phyloP scores from a whole-genome alignment of 2,113 vertebrate genomes.

The Charina bottae region DNA sequence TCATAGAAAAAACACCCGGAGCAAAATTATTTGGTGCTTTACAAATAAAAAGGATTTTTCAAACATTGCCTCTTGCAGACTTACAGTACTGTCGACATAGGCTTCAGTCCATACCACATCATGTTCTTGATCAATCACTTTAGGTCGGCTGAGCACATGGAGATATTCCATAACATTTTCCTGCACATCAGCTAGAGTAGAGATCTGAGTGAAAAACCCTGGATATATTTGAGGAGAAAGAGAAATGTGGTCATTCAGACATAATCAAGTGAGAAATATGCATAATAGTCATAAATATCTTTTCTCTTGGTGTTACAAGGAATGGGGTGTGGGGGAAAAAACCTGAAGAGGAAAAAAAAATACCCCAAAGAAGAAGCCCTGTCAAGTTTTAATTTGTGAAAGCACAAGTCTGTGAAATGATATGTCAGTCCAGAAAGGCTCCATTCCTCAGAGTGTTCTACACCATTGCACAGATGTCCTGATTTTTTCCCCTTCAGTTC shows the following conservation, averaged over 20 bases:
- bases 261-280: neutral
- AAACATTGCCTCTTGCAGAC: conserved; percentile 65
- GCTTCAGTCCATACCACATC: conserved; percentile 98
- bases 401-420: conserved; percentile 28
- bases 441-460: neutral
- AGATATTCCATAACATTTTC: conserved; percentile 99
- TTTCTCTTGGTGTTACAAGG: conserved; percentile 3
- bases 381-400: neutral
- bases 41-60: neutral
- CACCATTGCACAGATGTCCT: neutral
- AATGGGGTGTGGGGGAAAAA: neutral
- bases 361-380: neutral
- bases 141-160: conserved; percentile 95
- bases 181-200: conserved; percentile 95
- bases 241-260: neutral
- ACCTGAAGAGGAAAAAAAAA: neutral
- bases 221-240: conserved; percentile 35
- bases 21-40: conserved; percentile 6
- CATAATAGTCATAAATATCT: neutral
- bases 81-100: conserved; percentile 97
- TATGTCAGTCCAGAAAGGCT: neutral
- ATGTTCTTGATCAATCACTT: conserved; percentile 97
- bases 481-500: neutral
- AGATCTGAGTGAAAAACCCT: conserved; percentile 99
- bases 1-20: neutral